Evolutionary conservation across 1,140 invertebrate genomes (phyloP), one percentile per base, ranked within the genome.

Genomic region (Mylabris phalerata): DNA sequence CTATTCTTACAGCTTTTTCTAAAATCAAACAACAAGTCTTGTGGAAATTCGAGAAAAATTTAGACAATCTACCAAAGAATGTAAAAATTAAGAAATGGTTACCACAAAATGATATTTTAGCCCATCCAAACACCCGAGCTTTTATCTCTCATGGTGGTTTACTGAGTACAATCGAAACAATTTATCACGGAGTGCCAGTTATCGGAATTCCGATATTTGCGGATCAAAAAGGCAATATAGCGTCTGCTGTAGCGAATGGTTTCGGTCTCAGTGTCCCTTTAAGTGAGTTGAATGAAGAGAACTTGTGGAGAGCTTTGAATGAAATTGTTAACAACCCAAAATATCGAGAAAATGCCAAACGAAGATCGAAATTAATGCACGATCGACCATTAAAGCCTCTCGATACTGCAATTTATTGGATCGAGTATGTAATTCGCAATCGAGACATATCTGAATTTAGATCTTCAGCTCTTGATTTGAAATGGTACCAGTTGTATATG

Each of bases 51-150:
- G 84, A 87, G 68, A 77, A 77, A 3, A 77, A 81, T 2, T 13
- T 13, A 1, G 13, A 13, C 13, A 13, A 13, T 13, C 13, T 13
- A 13, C 13, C 13, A 1, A 13, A 1, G 13, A 13, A 13, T 13
- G 13, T 13, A 13, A 13, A 13, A 13, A 13, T 13, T 13, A 13
- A 1, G 19, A 80, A 80, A 45, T 89, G 87, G 87, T 69, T 88
- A 3, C 86, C 86, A 0, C 87, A 90, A 66, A 81, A 80, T 55
- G 85, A 86, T 65, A 75, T 88, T 60, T 71, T 88, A 65, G 74
- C 67, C 6, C 80, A 4, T 42, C 5, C 6, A 42, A 42, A 42
- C 0, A 9, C 10, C 0, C 1, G 4, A 42, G 45, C 79, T 3
- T 82, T 82, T 61, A 75, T 82, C 3, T 75, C 75, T 13, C 80